phyloP scores from a whole-genome alignment of 1,140 invertebrate species.

The Pollicipes pollicipes region DNA sequence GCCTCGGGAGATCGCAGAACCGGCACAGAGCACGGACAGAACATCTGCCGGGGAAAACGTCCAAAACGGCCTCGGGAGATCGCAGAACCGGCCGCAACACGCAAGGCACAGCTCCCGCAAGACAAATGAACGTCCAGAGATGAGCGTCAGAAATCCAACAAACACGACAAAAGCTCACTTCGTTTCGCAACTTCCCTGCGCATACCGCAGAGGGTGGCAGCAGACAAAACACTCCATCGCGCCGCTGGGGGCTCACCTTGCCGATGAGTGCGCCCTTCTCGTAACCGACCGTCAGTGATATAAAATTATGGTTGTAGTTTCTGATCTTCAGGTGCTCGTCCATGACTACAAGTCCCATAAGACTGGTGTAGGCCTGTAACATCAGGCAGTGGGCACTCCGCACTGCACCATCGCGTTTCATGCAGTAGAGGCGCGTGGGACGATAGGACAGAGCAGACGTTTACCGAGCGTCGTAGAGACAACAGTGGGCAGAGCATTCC shows the following conservation, averaged over 20 bases:
- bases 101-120: constrained; percentile 9
- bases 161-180: background rate
- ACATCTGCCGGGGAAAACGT: constrained; percentile 3
- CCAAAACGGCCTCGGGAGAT: constrained; percentile 8
- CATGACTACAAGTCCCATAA: constrained; percentile 46
- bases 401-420: no score
- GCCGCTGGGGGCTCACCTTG: constrained; percentile 26
- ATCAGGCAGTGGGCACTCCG: no score
- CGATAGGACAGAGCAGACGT: no score
- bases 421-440: no score
- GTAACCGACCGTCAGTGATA: constrained; percentile 44
- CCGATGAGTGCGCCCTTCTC: constrained; percentile 37
- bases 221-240: no score
- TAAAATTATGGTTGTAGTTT: constrained; percentile 46
- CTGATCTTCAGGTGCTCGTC: constrained; percentile 40
- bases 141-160: background rate
- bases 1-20: background rate
- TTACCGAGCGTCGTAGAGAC: no score
- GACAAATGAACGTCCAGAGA: constrained; percentile 6
- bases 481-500: no score
- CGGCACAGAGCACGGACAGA: no score
- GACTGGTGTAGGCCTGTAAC: constrained; percentile 38
- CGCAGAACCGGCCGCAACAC: constrained; percentile 13
- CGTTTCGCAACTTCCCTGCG: background rate
- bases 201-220: no score